These are phyloP conservation scores for Ariopsis seemanni DNA, from an alignment of 2,113 vertebrate genomes.

Conservation along the genomic window DNA sequence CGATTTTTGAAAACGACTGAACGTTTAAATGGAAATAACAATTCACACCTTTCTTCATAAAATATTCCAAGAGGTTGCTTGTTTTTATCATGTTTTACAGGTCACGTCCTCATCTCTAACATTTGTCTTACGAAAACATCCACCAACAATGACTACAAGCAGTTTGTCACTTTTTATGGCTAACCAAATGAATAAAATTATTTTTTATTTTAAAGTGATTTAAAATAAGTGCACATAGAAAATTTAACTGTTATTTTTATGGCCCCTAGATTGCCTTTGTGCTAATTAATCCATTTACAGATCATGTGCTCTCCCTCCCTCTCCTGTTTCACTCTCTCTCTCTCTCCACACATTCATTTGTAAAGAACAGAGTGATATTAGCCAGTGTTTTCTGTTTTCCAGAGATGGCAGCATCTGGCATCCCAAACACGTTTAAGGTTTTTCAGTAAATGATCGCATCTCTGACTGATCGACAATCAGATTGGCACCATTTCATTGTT, in stretches of 20 bases:
- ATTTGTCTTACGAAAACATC: neutral
- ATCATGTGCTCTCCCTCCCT: slow-evolving; percentile 48
- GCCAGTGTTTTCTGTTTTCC: neutral
- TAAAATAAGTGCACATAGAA: neutral
- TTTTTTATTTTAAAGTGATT: neutral
- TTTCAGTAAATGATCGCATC: slow-evolving; percentile 47
- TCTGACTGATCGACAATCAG: slow-evolving; percentile 21
- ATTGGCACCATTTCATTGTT: slow-evolving; percentile 11
- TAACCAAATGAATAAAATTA: neutral
- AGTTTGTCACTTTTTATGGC: neutral
- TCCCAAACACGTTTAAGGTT: slow-evolving; percentile 29
- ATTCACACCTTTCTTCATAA: neutral
- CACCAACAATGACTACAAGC: neutral
- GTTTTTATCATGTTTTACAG: neutral
- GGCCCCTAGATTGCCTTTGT: slow-evolving; percentile 62
- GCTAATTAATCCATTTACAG: slow-evolving; percentile 62
- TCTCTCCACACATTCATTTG: slow-evolving; percentile 27
- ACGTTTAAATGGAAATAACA: neutral
- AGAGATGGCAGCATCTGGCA: slow-evolving; percentile 34
- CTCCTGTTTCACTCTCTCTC: slow-evolving; percentile 52
- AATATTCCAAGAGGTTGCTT: too few species aligned
- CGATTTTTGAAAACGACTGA: neutral
- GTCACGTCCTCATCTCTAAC: neutral
- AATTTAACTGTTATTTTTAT: neutral
- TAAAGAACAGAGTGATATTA: slow-evolving; percentile 48